Evolutionary conservation across 2,888 invertebrate species (phyloP).

Genomic region (Drosophila peninsularis): DNA sequence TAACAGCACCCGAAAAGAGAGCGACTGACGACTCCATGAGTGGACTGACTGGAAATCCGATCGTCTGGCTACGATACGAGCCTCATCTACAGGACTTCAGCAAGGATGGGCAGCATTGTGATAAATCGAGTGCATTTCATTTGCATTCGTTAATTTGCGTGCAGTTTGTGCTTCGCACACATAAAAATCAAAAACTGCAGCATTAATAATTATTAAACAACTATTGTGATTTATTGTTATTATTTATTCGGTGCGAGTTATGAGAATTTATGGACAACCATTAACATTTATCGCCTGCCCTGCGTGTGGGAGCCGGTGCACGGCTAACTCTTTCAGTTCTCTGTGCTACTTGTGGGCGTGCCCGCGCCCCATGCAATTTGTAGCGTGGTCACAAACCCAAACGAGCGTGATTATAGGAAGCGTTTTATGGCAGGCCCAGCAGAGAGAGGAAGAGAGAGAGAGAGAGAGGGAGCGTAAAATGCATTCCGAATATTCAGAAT

Average conservation of each 20-base stretch:
- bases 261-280: conserved; percentile 41
- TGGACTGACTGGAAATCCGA: too few species aligned
- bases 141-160: neutral
- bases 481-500: neutral
- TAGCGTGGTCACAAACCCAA: conserved; percentile 40
- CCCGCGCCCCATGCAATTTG: neutral
- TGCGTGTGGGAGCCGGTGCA: neutral
- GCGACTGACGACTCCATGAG: too few species aligned
- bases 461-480: neutral
- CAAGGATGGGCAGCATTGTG: too few species aligned
- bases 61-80: too few species aligned
- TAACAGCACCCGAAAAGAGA: too few species aligned
- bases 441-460: neutral
- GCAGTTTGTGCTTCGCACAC: neutral
- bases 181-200: conserved; percentile 16
- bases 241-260: conserved; percentile 27
- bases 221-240: conserved; percentile 34
- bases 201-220: conserved; percentile 35
- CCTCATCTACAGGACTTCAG: too few species aligned
- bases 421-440: conserved; percentile 25
- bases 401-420: conserved; percentile 36
- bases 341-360: neutral
- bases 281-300: conserved; percentile 34
- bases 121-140: conserved; percentile 1
- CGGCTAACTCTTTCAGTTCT: neutral